These are phyloP conservation scores for Sander vitreus DNA, from an alignment of 2,113 vertebrate species.

Conservation along the genomic window DNA sequence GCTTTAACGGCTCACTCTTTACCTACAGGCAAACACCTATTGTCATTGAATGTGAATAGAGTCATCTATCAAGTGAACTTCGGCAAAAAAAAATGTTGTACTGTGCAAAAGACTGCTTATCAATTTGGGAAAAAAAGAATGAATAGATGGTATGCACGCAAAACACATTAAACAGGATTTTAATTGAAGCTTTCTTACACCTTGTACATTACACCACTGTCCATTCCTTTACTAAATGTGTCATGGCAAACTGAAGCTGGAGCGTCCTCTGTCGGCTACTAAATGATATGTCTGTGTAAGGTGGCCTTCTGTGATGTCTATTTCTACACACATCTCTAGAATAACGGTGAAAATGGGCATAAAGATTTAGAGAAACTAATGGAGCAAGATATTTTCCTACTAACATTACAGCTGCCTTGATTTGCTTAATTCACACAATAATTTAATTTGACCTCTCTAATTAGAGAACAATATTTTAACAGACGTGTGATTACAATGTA, in stretches of 20 bases:
- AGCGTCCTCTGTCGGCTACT: slow-evolving; percentile 73
- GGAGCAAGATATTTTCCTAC: not conserved
- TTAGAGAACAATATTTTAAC: not conserved
- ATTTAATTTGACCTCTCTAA: not conserved
- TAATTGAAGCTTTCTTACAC: not conserved
- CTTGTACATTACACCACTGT: not conserved
- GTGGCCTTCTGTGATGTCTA: not conserved
- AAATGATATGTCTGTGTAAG: not conserved
- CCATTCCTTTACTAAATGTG: not conserved
- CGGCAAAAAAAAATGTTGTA: not conserved
- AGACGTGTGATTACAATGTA: not conserved
- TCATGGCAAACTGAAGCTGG: not conserved
- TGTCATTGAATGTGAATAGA: slow-evolving; percentile 7
- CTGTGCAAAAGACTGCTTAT: not conserved
- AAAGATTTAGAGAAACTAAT: not conserved
- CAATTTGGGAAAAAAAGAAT: not conserved
- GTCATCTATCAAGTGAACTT: not conserved
- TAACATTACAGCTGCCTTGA: not conserved
- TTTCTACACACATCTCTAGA: not conserved
- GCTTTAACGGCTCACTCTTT: not conserved
- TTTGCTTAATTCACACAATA: not conserved
- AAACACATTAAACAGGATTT: not conserved
- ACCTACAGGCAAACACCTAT: not conserved
- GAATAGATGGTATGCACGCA: too few relatives aligned
- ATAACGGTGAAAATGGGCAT: not conserved